Evolutionary conservation across 2,888 invertebrate species (phyloP), one percentile per base, ranked within the genome.

Genomic region (Ptychoptera contaminata): DNA sequence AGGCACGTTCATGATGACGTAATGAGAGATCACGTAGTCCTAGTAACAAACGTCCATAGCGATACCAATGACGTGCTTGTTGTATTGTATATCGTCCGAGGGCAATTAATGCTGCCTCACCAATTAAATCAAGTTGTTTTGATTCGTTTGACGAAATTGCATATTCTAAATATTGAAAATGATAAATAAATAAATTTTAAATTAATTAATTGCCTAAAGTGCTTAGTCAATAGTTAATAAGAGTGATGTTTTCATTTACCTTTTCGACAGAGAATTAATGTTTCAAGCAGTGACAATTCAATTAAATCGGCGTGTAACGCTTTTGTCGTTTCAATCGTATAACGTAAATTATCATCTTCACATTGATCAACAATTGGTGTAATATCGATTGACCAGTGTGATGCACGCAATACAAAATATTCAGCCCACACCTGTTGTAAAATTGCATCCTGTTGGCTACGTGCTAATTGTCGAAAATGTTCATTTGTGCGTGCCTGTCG

Each of bases 341-440:
- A 51, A 39, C 60, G 61, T 23, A 66, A 51, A 44, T 60, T 56
- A 3, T 48, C 45, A 53, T 65, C 64, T 1, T 60, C 60, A 39
- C 60, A 62, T 2, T 54, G 55, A 3, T 54, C 64, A 54, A 55
- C 67, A 54, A 56, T 60, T 15, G 56, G 54, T 30, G 62, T 59
- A 1, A 70, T 60, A 37, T 71, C 67, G 16, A 68, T 53, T 1
- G 74, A 70, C 74, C 74, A 76, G 50, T 69, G 68, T 1, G 74
- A 69, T 1, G 74, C 71, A 37, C 69, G 67, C 23, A 78, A 56
- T 23, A 75, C 59, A 50, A 78, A 77, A 37, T 74, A 62, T 38
- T 73, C 70, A 1, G 70, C 65, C 77, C 77, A 78, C 10, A 72
- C 67, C 43, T 67, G 63, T 38, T 67, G 61, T n/a, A 78, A 58